Base-by-base conservation (phyloP, 2,797 vertebrate species). In the Myotis planiceps region DNA sequence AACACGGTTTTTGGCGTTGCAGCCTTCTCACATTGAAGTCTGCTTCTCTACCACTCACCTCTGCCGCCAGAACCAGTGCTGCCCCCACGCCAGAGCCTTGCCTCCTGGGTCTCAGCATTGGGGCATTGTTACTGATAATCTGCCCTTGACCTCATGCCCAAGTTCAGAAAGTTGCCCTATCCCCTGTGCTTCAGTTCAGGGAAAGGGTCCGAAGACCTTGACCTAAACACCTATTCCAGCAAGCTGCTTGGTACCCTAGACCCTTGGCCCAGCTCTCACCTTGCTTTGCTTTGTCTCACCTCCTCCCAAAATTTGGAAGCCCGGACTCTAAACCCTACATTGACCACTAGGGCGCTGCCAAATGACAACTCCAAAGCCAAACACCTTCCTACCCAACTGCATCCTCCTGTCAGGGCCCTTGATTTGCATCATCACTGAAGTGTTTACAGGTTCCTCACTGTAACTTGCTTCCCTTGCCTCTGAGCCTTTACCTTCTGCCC, bases 271-370 rank as follows among this genome's bases (percentile, higher is more conserved):
- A 19, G 68, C 15, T 75, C 66, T 45, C 27, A 5, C 6, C 39
- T 79, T 81, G 29, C 37, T 37, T 75, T 71, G 51, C 14, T 47
- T 80, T 37, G 23, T 39, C 23, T 19, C 23, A 1, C 25, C 58
- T 80, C 32, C 53, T 82, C 49, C 29, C 25, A 51, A 81, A 32
- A 81, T 89, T 60, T 37, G 60, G n/a, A 9, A 92, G 15, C 25
- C 16, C 49, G 80, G 42, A 75, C 14, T 32, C 81, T n/a, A 6
- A 93, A 63, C 23, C 49, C 16, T 76, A 80, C 34, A 69, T 79
- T 19, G 71, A 21, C 12, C 47, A 23, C 29, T 37, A 79, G 55
- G 37, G 27, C 32, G 34, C 47, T 42, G 37, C 15, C 34, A 53
- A 74, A 74, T 34, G 47, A 47, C 37, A 80, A 18, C 37, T 37